Conservation (phyloP, 2,888 invertebrate genomes). For the Eurytoma californica region DNA sequence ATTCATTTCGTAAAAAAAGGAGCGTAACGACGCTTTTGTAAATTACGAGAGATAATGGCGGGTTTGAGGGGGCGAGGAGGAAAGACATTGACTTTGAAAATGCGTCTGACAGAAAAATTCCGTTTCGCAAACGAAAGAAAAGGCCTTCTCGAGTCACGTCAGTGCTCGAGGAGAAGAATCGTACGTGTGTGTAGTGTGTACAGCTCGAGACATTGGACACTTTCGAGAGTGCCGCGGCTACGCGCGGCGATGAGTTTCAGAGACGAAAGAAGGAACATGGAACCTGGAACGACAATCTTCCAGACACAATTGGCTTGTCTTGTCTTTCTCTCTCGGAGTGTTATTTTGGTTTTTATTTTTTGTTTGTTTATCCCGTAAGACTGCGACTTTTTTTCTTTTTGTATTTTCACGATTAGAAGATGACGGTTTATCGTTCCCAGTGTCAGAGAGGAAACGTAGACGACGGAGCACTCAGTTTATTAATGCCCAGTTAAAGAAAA, state of each 20-base stretch:
- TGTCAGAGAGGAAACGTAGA: slow-evolving; percentile 16
- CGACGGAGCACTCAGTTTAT: slow-evolving; percentile 10
- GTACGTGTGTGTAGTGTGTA: not conserved
- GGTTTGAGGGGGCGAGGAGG: not conserved
- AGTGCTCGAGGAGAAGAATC: not conserved
- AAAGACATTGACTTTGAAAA: slow-evolving; percentile 33
- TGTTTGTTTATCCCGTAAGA: slow-evolving; percentile 18
- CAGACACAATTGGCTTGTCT: slow-evolving; percentile 33
- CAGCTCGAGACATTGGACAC: slow-evolving; percentile 13
- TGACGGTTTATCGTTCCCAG: not conserved
- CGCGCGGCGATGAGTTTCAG: slow-evolving; percentile 22
- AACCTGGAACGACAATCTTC: slow-evolving; percentile 49
- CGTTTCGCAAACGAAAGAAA: too few species aligned
- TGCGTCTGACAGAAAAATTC: slow-evolving; percentile 2
- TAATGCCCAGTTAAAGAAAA: slow-evolving; percentile 37
- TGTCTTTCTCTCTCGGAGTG: slow-evolving; percentile 45
- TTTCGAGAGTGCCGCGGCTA: slow-evolving; percentile 5
- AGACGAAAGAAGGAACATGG: slow-evolving; percentile 51
- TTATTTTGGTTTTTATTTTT: slow-evolving; percentile 9
- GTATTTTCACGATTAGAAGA: slow-evolving; percentile 14
- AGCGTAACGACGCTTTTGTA: slow-evolving; percentile 1
- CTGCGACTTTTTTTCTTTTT: not conserved
- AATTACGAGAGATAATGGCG: slow-evolving; percentile 12
- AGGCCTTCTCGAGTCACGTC: too few species aligned
- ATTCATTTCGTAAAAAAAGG: slow-evolving; percentile 16